A percentile compares a stretch with the other conserved stretches of the same genome.
These are phyloP conservation scores for Orchesella flavescens DNA, from an alignment of 2,888 invertebrate genomes.

Conservation along the genomic window DNA sequence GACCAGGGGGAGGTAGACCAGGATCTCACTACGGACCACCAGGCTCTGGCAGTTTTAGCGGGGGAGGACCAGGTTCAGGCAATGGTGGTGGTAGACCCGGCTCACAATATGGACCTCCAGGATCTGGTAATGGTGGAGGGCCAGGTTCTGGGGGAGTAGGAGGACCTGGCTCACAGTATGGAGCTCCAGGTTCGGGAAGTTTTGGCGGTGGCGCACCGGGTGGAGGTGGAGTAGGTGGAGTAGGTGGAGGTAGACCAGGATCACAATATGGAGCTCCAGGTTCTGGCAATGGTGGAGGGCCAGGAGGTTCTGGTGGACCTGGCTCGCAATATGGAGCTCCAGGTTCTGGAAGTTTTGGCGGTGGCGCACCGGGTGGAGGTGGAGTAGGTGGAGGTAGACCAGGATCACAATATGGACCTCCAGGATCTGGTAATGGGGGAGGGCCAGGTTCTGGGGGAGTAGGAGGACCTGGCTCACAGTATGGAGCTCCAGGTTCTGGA, in stretches of 20 bases:
- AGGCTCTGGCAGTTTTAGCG: too few species aligned
- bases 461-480: not conserved
- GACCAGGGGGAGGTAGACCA: too few species aligned
- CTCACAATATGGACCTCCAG: not conserved
- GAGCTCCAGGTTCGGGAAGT: not conserved
- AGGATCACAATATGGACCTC: not conserved
- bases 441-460: not conserved
- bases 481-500: not conserved
- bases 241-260: not conserved
- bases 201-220: not conserved
- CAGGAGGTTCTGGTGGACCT: not conserved
- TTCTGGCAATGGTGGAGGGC: not conserved
- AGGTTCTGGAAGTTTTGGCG: not conserved
- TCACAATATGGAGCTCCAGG: not conserved
- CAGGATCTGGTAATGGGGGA: not conserved
- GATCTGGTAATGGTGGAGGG: slow-evolving; percentile 12
- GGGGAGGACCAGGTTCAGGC: not conserved
- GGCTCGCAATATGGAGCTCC: not conserved
- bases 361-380: not conserved
- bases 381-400: not conserved
- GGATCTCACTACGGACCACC: too few species aligned
- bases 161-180: not conserved
- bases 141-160: not conserved
- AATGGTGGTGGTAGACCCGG: not conserved
- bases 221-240: not conserved